Evolutionary conservation across 2,888 invertebrate genomes (phyloP), one percentile per base, ranked within the genome.

Genomic region (Amphipyra tragopoginis): DNA sequence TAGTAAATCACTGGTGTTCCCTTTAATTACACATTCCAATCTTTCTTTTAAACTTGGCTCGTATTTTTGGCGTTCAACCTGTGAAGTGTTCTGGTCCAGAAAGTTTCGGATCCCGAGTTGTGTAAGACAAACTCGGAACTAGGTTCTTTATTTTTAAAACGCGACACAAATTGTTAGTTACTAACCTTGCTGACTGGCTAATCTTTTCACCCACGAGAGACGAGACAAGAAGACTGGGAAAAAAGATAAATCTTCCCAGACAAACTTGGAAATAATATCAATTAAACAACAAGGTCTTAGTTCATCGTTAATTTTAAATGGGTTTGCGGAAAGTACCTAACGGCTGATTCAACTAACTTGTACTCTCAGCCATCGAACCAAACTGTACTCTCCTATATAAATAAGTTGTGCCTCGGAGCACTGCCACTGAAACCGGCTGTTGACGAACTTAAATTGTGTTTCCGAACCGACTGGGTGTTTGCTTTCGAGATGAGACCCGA

Each of bases 371-470:
- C 72, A 76, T 77, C 70, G 77, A 67, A 72, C 68, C 65, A 66
- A 68, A 68, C 67, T 56, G 68, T 64, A 68, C 68, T 77, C 77
- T 72, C 77, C 75, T 83, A 70, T 74, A 78, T 78, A 85, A 84
- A 85, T 80, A 84, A 86, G 70, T 79, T 72, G 72, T 72, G 69
- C 75, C 77, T 72, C 72, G 60, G 70, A 75, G 69, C 74, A 71
- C 66, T 67, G 79, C 75, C 76, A 72, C 74, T 78, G 79, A 80
- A 82, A 84, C 80, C 83, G 80, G 65, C 80, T 88, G 87, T 89
- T 90, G 89, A 87, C 89, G 81, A 90, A 90, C 88, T 90, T 90
- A 89, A 91, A 91, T 90, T 90, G 88, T 90, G 85, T 90, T 90
- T 87, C 84, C 82, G 76, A 79, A 81, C 75, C 77, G 72, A 78